phyloP scores from a whole-genome alignment of 2,113 vertebrate genomes.

The Rhinichthys klamathensis region DNA sequence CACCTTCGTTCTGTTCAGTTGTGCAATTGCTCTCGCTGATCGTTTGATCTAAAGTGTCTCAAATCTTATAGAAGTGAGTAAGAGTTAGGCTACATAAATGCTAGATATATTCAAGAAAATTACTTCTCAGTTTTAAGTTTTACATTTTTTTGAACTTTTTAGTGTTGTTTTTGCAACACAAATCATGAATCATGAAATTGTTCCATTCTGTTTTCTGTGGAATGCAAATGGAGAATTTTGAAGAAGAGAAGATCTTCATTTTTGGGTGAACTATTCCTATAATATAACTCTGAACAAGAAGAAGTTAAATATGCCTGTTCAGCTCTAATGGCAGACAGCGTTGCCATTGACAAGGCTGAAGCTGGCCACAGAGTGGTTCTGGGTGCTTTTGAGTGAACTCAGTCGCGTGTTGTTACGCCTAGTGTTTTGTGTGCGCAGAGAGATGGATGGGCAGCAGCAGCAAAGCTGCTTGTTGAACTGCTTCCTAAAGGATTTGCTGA shows the following conservation, averaged over 20 bases:
- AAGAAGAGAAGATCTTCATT: not conserved
- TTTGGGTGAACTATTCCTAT: not conserved
- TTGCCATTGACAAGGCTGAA: conserved; percentile 86
- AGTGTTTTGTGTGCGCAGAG: conserved; percentile 74
- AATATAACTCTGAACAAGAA: too few species aligned
- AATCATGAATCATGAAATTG: not conserved
- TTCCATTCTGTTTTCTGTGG: not conserved
- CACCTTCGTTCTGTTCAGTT: not conserved
- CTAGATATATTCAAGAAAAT: not conserved
- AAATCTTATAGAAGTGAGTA: not conserved
- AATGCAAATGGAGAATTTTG: not conserved
- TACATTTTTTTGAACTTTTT: not conserved
- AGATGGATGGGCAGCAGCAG: conserved; percentile 77
- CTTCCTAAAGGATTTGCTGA: conserved; percentile 94
- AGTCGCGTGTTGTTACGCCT: conserved; percentile 80
- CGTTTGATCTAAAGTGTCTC: not conserved
- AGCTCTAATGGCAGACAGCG: conserved; percentile 78
- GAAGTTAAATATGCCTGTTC: not conserved
- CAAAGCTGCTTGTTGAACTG: conserved; percentile 93
- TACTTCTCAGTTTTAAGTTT: not conserved
- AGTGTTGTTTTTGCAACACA: not conserved
- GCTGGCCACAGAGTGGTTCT: conserved; percentile 83
- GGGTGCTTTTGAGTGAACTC: conserved; percentile 88
- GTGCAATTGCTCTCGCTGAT: not conserved
- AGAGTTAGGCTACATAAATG: not conserved